Evolutionary conservation across 2,797 vertebrate genomes (phyloP), one percentile per base, ranked within the genome.

Genomic region (Synaphobranchus kaupii): DNA sequence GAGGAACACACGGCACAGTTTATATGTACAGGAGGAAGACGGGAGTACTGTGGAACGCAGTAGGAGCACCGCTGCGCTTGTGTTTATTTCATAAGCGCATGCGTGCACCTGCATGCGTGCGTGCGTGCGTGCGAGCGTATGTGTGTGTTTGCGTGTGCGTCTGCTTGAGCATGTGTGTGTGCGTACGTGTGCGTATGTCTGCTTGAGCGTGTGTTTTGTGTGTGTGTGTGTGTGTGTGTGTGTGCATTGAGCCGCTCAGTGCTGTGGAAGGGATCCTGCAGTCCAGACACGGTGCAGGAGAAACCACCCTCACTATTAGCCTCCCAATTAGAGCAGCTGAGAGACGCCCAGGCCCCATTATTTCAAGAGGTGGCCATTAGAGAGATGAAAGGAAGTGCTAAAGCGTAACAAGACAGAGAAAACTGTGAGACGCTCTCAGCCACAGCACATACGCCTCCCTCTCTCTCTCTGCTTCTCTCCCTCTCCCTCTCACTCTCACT

Each of bases 281-380:
- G 15, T 9, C 48, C 63, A n/a, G 50, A 56, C 15, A 31, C 50
- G 13, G 50, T 4, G 12, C n/a, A 20, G 48, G 50, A 56, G 39
- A 78, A 84, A 76, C 52, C 60, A 68, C 44, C 63, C 63, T 44
- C 31, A n/a, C 54, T 31, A n/a, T 68, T 71, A 87, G 12, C 60
- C 48, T 31, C 48, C 48, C 68, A 66, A 86, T 86, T 85, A 85
- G 84, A 39, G 86, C 20, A 20, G 60, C 81, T 58, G 82, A 73
- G 66, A 34, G 31, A 84, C 15, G 54, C 81, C 28, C 31, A 48
- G 34, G 80, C 17, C 28, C 17, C 81, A 54, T 31, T 83, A 71
- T 48, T 66, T 58, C 66, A 39, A 87, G 81, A 3, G 58, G 60
- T 28, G 8, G 22, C 47, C 39, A 68, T 66, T 82, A 47, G 17